A percentile compares a stretch with the other conserved stretches of the same genome.
Evolutionary conservation across 2,888 invertebrate genomes (phyloP).

Genomic region (Matsumyia berberina): DNA sequence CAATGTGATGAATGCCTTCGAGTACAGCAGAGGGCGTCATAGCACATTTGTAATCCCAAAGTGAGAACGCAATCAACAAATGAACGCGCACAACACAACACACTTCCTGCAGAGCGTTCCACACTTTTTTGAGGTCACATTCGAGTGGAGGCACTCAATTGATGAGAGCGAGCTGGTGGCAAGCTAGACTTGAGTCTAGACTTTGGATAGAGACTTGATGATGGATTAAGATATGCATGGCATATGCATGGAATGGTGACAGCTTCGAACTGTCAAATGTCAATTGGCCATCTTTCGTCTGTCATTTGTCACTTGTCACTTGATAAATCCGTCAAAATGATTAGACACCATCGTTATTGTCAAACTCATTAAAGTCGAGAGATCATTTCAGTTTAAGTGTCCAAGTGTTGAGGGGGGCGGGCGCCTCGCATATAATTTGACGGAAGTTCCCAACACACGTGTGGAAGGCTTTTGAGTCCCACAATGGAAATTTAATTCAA

Average conservation of each 20-base stretch:
- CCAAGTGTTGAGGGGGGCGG: background rate
- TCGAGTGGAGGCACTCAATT: conserved; percentile 53
- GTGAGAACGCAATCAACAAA: conserved; percentile 17
- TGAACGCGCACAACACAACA: conserved; percentile 8
- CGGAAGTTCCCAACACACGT: conserved; percentile 11
- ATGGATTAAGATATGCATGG: conserved; percentile 25
- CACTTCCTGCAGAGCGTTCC: conserved; percentile 7
- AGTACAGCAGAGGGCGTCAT: conserved; percentile 6
- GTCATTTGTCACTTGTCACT: conserved; percentile 38
- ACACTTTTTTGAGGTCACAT: conserved; percentile 63
- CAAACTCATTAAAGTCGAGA: conserved; percentile 6
- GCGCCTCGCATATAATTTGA: background rate
- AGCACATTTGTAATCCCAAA: conserved; percentile 9
- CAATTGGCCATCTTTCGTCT: conserved; percentile 3
- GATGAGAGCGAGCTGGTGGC: conserved; percentile 35
- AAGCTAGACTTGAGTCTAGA: conserved; percentile 71
- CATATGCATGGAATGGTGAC: background rate
- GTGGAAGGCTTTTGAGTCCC: conserved; percentile 4
- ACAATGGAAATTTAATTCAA: conserved; percentile 29
- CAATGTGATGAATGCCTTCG: conserved; percentile 60
- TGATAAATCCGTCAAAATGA: conserved; percentile 37
- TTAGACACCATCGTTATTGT: conserved; percentile 2
- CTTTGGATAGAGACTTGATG: conserved; percentile 50
- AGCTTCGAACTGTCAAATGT: background rate
- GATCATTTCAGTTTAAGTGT: background rate